Evolutionary conservation across 1,140 invertebrate species (phyloP).

Genomic region (Eriocheir sinensis): DNA sequence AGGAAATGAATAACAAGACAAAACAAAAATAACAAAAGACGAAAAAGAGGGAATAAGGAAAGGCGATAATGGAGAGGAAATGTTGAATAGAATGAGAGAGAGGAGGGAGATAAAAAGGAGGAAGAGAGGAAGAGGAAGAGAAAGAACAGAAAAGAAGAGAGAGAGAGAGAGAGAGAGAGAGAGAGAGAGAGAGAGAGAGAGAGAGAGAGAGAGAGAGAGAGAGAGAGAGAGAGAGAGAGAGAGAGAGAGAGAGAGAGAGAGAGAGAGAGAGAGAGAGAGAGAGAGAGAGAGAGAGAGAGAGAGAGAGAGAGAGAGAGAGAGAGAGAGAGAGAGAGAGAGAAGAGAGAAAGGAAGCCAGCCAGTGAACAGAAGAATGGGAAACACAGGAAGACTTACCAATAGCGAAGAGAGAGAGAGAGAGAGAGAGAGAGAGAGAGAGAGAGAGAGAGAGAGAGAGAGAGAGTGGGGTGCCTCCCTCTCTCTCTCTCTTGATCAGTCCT

Average conservation of each 20-base stretch:
- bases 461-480: not conserved
- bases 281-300: not conserved
- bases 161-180: not conserved
- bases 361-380: not conserved
- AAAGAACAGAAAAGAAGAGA: not conserved
- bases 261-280: not conserved
- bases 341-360: not conserved
- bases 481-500: not conserved
- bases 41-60: not conserved
- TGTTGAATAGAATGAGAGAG: not conserved
- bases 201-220: constrained; percentile 17
- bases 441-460: constrained; percentile 57
- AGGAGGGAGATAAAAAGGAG: not conserved
- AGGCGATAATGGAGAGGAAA: not conserved
- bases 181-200: constrained; percentile 4
- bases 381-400: not conserved
- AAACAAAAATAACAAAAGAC: not conserved
- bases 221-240: too few relatives aligned
- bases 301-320: not conserved
- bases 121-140: not conserved
- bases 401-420: not conserved
- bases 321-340: too few relatives aligned
- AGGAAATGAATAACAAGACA: not conserved
- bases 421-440: constrained; percentile 27
- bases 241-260: not conserved